Conservation (phyloP, 2,888 invertebrate species). For the Ischnus inquisitorius region DNA sequence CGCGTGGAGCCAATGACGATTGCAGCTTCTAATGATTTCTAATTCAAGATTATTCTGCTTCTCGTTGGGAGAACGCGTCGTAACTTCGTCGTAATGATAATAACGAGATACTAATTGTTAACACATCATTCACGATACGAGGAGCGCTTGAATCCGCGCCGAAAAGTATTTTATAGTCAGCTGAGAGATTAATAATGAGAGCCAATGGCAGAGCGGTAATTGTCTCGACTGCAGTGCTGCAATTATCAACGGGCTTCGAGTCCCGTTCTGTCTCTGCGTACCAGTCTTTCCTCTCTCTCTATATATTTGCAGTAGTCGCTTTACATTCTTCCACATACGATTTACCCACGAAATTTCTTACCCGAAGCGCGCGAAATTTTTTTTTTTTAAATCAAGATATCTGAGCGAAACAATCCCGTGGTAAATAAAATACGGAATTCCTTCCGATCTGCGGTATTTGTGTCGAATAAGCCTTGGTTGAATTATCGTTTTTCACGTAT, state of each 20-base stretch:
- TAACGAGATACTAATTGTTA: slow-evolving; percentile 21
- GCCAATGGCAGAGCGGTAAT: slow-evolving; percentile 85
- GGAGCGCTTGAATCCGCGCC: slow-evolving; percentile 5
- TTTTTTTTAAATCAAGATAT: no score
- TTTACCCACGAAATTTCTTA: slow-evolving; percentile 10
- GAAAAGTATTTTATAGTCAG: slow-evolving; percentile 62
- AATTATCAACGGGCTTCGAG: slow-evolving; percentile 74
- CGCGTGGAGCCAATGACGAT: slow-evolving; percentile 67
- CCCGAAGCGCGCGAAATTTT: slow-evolving; percentile 13
- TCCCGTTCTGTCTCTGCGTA: slow-evolving; percentile 62
- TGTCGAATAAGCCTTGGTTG: slow-evolving; percentile 44
- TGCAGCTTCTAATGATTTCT: slow-evolving; percentile 61
- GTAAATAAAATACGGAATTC: slow-evolving; percentile 21
- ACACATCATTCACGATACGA: slow-evolving; percentile 18
- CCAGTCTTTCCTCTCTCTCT: slow-evolving; percentile 30
- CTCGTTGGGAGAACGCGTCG: slow-evolving; percentile 1
- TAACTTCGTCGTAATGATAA: slow-evolving; percentile 20
- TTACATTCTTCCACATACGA: slow-evolving; percentile 48
- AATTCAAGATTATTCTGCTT: slow-evolving; percentile 24
- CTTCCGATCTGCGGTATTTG: slow-evolving; percentile 37
- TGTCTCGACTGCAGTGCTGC: slow-evolving; percentile 83
- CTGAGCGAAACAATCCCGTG: slow-evolving; percentile 1
- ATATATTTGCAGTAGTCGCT: slow-evolving; percentile 60
- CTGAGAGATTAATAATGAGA: slow-evolving; percentile 85
- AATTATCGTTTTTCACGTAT: slow-evolving; percentile 62